Conservation (phyloP, 2,888 invertebrate species). For the Piscicola geometra region DNA sequence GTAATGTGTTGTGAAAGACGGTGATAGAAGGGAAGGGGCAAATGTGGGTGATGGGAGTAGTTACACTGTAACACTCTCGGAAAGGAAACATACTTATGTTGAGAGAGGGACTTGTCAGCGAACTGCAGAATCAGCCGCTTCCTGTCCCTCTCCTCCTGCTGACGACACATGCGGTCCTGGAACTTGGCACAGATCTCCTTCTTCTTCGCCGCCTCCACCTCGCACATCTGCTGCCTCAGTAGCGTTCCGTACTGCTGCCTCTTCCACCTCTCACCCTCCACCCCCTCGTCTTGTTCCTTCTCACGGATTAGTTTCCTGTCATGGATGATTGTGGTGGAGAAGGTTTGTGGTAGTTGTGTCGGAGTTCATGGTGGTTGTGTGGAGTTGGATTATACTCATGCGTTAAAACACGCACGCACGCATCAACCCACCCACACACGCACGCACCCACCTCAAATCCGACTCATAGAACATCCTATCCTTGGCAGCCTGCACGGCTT, state of each 20-base stretch:
- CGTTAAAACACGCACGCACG: too few species aligned
- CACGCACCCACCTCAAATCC: constrained; percentile 18
- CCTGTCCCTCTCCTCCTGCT: background rate
- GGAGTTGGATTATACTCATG: too few species aligned
- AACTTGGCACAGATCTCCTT: constrained; percentile 13
- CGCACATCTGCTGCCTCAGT: constrained; percentile 14
- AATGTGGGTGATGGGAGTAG: too few species aligned
- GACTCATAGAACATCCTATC: constrained; percentile 24
- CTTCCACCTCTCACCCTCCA: background rate
- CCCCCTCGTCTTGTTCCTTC: constrained; percentile 11
- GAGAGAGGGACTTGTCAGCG: background rate
- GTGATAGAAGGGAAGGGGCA: too few species aligned
- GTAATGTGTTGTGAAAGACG: too few species aligned
- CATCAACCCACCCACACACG: too few species aligned
- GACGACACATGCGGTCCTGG: background rate
- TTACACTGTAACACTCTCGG: too few species aligned
- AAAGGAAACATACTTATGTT: background rate
- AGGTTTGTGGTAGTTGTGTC: background rate
- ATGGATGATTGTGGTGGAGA: background rate
- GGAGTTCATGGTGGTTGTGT: too few species aligned
- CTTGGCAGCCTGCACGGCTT: constrained; percentile 25
- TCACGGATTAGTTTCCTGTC: constrained; percentile 6
- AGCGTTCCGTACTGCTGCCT: constrained; percentile 9
- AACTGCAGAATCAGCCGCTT: background rate
- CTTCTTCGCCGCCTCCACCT: constrained; percentile 15